Evolutionary conservation across 2,113 vertebrate genomes (phyloP), one percentile per base, ranked within the genome.

Genomic region (Bubo scandiacus): DNA sequence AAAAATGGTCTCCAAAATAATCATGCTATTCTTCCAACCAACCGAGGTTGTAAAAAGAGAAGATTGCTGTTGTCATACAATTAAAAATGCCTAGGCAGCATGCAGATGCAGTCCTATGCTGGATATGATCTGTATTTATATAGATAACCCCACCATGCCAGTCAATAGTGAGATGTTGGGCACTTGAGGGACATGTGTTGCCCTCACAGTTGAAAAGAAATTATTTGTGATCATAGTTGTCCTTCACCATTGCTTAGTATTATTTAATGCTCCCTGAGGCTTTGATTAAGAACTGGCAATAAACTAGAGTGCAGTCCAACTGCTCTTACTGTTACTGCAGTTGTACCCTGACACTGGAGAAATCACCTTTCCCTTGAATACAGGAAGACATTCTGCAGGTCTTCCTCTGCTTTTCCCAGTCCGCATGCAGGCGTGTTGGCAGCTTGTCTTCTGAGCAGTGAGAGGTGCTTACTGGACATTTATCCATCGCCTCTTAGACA

Each of bases 381-480:
- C 43, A 45, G 43, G 40, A 42, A 12, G 40, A 42, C 40, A 42
- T 45, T 54, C 65, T 62, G 15, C 59, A 54, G 40, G 11, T 42
- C 62, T 80, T 87, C 21, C 40, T 57, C 51, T 77, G 63, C 51
- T 77, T 51, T 75, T 70, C 26, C 26, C 2, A 18, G 77, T 42
- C 68, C 40, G 36, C 17, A 9, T 7, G 25, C 5, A 23, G 51
- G 54, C 1, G 0, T 14, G 23, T 5, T 11, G 2, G 49, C 86
- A 91, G 29, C 70, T 43, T 74, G 36, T 34, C 49, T 54, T 73
- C 45, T 3, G 13, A 81, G 34, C 38, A 63, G 29, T 6, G 59
- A 88, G 63, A 52, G 26, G 23, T 54, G 30, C 49, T 67, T 27
- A 2, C 23, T 77, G 34, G 25, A 19, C 43, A 51, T 45, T 61